A percentile compares a stretch with the other conserved stretches of the same genome.
phyloP scores from a whole-genome alignment of 2,797 vertebrate species.

The Nyctalus aviator region DNA sequence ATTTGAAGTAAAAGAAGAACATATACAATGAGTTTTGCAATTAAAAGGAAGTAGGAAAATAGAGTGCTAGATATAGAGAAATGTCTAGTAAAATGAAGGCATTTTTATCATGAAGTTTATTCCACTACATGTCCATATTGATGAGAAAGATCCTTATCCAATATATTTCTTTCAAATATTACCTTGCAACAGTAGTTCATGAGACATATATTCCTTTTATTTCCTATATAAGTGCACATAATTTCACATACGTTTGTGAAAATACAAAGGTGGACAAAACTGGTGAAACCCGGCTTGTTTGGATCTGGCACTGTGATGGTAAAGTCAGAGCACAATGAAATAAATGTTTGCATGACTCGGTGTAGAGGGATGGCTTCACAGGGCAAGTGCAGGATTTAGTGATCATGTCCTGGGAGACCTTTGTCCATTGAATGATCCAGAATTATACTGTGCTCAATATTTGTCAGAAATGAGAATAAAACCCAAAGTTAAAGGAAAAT shows the following conservation, averaged over 20 bases:
- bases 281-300: neutral
- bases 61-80: neutral
- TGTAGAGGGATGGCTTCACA: neutral
- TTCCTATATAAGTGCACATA: neutral
- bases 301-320: neutral
- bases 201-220: neutral
- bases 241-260: neutral
- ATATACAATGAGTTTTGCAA: neutral
- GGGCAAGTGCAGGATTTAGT: neutral
- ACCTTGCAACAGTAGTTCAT: neutral
- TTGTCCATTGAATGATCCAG: neutral
- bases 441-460: neutral
- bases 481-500: neutral
- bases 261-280: neutral
- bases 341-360: neutral
- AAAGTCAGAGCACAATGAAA: neutral
- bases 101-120: neutral
- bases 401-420: neutral
- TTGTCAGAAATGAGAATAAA: neutral
- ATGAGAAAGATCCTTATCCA: neutral
- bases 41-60: neutral
- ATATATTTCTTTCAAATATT: neutral
- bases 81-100: neutral
- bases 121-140: neutral
- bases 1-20: neutral